phyloP scores from a whole-genome alignment of 2,888 invertebrate species.

The Aleiodes testaceus region DNA sequence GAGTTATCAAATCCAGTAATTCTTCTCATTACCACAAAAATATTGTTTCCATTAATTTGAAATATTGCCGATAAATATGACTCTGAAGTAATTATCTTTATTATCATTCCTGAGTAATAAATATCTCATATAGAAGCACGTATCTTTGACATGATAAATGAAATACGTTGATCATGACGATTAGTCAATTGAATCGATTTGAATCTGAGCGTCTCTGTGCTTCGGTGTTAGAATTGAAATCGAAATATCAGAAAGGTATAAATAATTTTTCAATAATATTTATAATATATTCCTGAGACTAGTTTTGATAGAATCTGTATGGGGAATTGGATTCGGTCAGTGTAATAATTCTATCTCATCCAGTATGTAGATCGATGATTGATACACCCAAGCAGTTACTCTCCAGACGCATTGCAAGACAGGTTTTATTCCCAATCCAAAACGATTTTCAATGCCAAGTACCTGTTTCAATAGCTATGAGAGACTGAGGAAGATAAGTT shows the following conservation, averaged over 20 bases:
- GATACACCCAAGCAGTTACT: no score
- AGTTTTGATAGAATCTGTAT: not conserved
- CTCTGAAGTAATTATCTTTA: no score
- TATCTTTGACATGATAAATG: not conserved
- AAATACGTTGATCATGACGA: slow-evolving; percentile 14
- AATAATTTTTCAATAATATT: not conserved
- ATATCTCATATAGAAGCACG: no score
- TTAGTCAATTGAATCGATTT: slow-evolving; percentile 26
- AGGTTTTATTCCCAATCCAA: no score
- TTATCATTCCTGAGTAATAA: no score
- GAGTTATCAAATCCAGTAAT: no score
- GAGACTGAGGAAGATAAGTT: not conserved
- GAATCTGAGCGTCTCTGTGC: slow-evolving; percentile 6
- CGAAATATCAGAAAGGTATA: slow-evolving; percentile 18
- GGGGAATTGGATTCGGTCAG: not conserved
- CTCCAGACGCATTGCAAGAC: no score
- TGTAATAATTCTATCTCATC: slow-evolving; percentile 9
- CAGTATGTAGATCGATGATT: slow-evolving; percentile 19
- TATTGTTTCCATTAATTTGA: no score
- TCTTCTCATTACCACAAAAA: no score
- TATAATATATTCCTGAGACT: not conserved
- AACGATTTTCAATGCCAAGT: no score
- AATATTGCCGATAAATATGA: no score
- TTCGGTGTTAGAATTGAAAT: slow-evolving; percentile 15
- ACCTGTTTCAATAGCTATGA: no score